phyloP scores from a whole-genome alignment of 2,113 vertebrate genomes.

The Gulo gulo region DNA sequence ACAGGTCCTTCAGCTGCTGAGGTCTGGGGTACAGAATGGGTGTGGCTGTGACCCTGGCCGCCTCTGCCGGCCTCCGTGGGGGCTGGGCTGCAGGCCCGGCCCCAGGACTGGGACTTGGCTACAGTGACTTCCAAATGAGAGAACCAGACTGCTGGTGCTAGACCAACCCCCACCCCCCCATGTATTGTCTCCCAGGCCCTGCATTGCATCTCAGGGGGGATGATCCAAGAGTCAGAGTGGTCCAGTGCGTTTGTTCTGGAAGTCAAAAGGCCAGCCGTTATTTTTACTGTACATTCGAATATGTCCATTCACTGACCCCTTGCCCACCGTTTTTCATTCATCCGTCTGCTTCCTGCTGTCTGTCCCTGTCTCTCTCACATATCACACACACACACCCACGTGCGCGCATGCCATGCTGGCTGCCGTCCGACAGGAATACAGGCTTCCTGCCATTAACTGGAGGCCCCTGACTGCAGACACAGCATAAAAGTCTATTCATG shows the following conservation, averaged over 20 bases:
- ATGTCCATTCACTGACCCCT: neutral
- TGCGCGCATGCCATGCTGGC: neutral
- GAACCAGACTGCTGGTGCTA: rapidly evolving
- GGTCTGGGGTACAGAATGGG: neutral
- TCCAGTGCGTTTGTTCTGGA: neutral
- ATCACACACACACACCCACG: neutral
- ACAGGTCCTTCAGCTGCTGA: neutral
- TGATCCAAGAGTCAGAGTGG: neutral
- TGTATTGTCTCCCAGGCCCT: neutral
- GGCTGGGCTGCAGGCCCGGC: neutral
- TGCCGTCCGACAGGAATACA: neutral
- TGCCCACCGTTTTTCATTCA: neutral
- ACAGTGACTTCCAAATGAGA: neutral
- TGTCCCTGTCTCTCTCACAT: no score
- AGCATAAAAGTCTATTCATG: conserved; percentile 18
- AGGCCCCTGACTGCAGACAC: conserved; percentile 14
- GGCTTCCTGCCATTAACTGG: conserved; percentile 49
- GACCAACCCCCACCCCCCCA: no score
- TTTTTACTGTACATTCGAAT: neutral
- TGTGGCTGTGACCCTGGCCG: no score
- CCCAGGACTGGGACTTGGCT: neutral
- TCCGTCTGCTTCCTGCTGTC: neutral
- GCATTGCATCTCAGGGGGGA: neutral
- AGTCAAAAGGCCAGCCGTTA: neutral
- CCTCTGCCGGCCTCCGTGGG: neutral